Evolutionary conservation across 2,888 invertebrate species (phyloP), one percentile per base, ranked within the genome.

Genomic region (Leptinotarsa juncta): DNA sequence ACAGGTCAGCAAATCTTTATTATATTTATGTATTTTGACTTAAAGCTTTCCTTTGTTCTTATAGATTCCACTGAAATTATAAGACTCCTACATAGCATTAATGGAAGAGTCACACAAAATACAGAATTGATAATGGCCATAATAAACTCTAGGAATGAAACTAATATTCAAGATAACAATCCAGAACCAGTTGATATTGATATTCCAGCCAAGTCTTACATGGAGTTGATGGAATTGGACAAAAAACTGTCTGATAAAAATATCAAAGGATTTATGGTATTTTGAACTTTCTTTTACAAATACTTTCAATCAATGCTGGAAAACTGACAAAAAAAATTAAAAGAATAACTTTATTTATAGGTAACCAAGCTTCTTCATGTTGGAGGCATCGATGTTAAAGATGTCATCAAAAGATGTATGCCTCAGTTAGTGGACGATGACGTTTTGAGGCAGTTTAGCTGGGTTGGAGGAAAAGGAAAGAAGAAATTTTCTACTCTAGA

Each of bases 371-470:
- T 70, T 70, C 20, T 49, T 67, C 26, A 49, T 20, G 51, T 67
- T 67, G 70, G 62, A 42, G 60, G 70, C 23, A 57, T 32, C 16
- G 62, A 70, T 60, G 16, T 69, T 12, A 49, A 60, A 70, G 60
- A 60, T 62, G 60, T 70, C 18, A 70, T 70, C 49, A 49, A 12
- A 60, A 70, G 60, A 60, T 50, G 70, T 70, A 60, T 62, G 49
- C 60, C 70, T 23, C 57, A 60, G 42, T 60, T 60, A 49, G 57
- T 48, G 2, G 49, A 70, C 20, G 70, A 70, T 20, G 26, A 57
- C 15, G 23, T 60, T 60, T 60, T 62, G 70, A 70, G 70, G 49
- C 70, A 70, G 49, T 70, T 62, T 3, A 70, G 70, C 60, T 70
- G 69, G 60, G 60, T 70, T 60, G 69, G 69, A 70, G 49, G 23